phyloP scores from a whole-genome alignment of 2,888 invertebrate genomes.

The Diarsia rubi region DNA sequence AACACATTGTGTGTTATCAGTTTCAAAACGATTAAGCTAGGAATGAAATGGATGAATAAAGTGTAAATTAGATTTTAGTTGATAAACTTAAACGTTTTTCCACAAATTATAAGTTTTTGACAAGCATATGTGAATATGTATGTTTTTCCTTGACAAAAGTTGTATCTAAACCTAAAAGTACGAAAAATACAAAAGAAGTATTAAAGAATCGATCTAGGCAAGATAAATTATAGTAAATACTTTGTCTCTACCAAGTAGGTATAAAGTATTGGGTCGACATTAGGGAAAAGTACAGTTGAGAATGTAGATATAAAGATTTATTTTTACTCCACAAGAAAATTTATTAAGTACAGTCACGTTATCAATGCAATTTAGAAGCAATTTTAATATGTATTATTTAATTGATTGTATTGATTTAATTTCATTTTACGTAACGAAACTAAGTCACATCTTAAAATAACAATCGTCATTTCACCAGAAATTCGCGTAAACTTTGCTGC shows the following conservation, averaged over 20 bases:
- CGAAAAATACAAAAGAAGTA: slow-evolving; percentile 12
- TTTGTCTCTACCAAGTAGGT: slow-evolving; percentile 5
- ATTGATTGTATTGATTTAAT: too few relatives aligned
- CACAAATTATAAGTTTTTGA: not conserved
- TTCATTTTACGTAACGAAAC: too few relatives aligned
- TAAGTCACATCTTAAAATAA: too few relatives aligned
- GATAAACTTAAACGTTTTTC: slow-evolving; percentile 3
- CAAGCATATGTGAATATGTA: not conserved
- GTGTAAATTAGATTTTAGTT: not conserved
- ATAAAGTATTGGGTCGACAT: not conserved
- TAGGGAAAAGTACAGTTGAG: not conserved
- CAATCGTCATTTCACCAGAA: too few relatives aligned
- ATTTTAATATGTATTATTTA: too few relatives aligned
- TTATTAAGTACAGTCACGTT: not conserved
- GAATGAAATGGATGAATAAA: not conserved
- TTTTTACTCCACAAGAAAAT: not conserved
- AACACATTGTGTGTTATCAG: too few relatives aligned
- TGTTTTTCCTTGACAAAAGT: not conserved
- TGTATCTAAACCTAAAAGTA: slow-evolving; percentile 11
- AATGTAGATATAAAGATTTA: not conserved
- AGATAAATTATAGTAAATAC: slow-evolving; percentile 8
- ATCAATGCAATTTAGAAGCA: too few relatives aligned
- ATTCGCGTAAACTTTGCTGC: too few relatives aligned
- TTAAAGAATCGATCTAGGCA: not conserved
- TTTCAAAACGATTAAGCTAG: slow-evolving; percentile 8